phyloP scores from a whole-genome alignment of 2,888 invertebrate species.

The Cephus pulcher region DNA sequence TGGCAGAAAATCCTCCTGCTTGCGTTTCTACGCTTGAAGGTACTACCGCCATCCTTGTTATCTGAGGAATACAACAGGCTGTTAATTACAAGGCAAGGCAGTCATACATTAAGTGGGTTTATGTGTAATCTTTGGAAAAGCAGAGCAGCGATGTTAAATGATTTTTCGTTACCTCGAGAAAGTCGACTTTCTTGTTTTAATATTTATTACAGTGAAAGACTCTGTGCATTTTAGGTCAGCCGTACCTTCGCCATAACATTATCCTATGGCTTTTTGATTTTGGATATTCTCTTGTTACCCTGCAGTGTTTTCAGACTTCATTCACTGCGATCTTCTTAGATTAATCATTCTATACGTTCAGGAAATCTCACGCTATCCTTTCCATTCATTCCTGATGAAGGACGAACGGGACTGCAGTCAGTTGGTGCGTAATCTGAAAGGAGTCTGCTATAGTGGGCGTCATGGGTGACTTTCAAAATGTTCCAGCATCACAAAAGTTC shows the following conservation, averaged over 20 bases:
- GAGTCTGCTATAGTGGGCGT: conserved; percentile 7
- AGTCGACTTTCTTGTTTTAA: not conserved
- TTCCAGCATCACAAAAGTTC: conserved; percentile 8
- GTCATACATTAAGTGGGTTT: not conserved
- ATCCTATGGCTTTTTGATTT: not conserved
- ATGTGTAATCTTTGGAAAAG: not conserved
- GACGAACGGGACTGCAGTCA: conserved; percentile 23
- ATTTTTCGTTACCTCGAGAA: not conserved
- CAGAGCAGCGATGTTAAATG: not conserved
- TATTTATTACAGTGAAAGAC: not conserved
- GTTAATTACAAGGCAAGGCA: not conserved
- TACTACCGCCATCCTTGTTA: not conserved
- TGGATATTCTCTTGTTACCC: not conserved
- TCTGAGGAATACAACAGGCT: not conserved
- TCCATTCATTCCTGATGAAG: conserved; percentile 23
- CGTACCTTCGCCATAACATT: not conserved
- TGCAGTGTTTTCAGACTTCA: not conserved
- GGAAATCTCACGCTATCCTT: conserved; percentile 12
- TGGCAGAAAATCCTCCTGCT: not conserved
- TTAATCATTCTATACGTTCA: conserved; percentile 14
- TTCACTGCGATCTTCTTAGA: conserved; percentile 12
- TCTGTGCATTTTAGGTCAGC: not conserved
- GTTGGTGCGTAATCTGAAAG: conserved; percentile 22
- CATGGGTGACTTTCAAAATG: conserved; percentile 9
- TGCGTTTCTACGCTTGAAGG: not conserved